These are phyloP conservation scores for Trypoxylon attenuatum DNA, from an alignment of 2,888 invertebrate genomes.

Conservation along the genomic window DNA sequence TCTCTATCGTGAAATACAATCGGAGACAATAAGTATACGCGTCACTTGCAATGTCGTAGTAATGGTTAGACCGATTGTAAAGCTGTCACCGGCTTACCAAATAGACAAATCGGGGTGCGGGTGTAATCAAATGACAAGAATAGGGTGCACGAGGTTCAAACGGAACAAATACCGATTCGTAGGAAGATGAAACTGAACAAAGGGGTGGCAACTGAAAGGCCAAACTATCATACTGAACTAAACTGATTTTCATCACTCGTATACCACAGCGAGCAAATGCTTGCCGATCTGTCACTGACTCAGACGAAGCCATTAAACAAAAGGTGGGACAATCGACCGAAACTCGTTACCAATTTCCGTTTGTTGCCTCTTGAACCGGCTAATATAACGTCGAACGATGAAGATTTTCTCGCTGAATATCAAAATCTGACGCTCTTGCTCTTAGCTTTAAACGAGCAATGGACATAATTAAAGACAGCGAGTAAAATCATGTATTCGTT, in stretches of 20 bases:
- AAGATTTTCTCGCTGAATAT: not conserved
- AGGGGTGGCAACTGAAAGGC: constrained; percentile 1
- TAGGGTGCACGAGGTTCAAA: not conserved
- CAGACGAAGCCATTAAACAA: constrained; percentile 37
- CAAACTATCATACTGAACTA: too few species aligned
- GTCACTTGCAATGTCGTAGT: too few species aligned
- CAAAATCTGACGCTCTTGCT: too few species aligned
- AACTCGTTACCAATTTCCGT: constrained; percentile 25
- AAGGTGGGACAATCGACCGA: constrained; percentile 42
- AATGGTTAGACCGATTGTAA: too few species aligned
- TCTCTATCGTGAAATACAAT: too few species aligned
- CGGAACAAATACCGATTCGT: constrained; percentile 2
- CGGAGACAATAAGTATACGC: too few species aligned
- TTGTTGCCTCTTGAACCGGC: constrained; percentile 20
- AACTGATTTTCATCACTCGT: too few species aligned
- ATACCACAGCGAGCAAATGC: too few species aligned
- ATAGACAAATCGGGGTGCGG: not conserved
- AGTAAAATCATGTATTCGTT: too few species aligned
- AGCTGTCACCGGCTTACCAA: constrained; percentile 38
- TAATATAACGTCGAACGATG: not conserved
- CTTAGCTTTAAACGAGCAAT: too few species aligned
- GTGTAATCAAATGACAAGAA: constrained; percentile 4
- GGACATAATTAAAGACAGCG: too few species aligned
- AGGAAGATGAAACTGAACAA: not conserved
- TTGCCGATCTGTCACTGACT: constrained; percentile 38